Conservation (phyloP, 2,888 invertebrate genomes). For the Aporophyla lueneburgensis region DNA sequence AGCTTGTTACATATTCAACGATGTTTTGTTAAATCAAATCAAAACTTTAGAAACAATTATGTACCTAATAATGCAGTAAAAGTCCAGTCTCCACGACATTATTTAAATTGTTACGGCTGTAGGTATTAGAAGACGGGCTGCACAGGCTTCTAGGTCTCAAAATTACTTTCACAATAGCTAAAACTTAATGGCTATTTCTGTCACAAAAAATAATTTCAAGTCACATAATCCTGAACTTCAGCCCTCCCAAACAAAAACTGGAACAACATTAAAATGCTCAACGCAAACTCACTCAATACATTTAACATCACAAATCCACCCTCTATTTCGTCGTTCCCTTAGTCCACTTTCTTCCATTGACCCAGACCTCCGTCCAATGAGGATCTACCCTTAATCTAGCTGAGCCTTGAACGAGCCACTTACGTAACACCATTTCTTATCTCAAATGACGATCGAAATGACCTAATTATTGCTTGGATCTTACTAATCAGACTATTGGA, state of each 20-base stretch:
- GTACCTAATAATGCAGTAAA: neutral
- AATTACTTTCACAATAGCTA: neutral
- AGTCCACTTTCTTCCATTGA: slow-evolving; percentile 47
- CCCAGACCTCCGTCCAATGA: slow-evolving; percentile 63
- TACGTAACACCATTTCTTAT: slow-evolving; percentile 53
- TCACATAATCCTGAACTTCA: neutral
- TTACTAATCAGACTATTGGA: slow-evolving; percentile 39
- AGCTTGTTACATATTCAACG: neutral
- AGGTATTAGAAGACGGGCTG: neutral
- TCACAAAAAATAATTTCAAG: neutral
- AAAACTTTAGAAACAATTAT: neutral
- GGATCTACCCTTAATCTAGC: slow-evolving; percentile 62
- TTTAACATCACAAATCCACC: slow-evolving; percentile 32
- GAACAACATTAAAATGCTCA: slow-evolving; percentile 32
- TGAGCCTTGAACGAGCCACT: slow-evolving; percentile 55
- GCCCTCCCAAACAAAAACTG: neutral
- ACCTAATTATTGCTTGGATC: slow-evolving; percentile 63
- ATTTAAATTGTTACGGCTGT: neutral
- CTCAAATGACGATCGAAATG: slow-evolving; percentile 60
- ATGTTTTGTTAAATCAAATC: neutral
- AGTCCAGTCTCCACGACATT: neutral
- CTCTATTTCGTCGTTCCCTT: slow-evolving; percentile 26
- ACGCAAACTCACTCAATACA: slow-evolving; percentile 32
- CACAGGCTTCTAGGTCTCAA: neutral
- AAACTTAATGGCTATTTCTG: neutral